phyloP scores from a whole-genome alignment of 2,888 invertebrate species.

The Phymatocera aterrima region DNA sequence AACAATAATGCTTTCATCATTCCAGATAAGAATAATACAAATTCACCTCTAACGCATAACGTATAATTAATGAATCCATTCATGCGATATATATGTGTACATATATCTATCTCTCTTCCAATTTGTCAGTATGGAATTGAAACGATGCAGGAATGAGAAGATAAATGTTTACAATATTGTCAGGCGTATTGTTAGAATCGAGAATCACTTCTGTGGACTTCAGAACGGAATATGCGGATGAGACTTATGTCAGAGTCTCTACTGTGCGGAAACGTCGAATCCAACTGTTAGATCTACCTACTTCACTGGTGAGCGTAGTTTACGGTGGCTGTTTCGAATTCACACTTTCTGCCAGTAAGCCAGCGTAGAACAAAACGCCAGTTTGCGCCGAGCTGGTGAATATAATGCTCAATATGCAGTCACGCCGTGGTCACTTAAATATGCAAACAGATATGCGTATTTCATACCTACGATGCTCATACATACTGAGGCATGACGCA shows the following conservation, averaged over 20 bases:
- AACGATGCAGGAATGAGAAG: too few species aligned
- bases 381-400: constrained; percentile 33
- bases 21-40: neutral
- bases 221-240: neutral
- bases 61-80: constrained; percentile 41
- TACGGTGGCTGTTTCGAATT: constrained; percentile 40
- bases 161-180: constrained; percentile 14
- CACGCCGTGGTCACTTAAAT: constrained; percentile 22
- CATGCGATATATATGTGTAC: constrained; percentile 55
- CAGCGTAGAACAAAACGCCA: neutral
- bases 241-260: constrained; percentile 14
- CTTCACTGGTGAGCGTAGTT: constrained; percentile 15
- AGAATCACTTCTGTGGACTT: neutral
- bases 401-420: constrained; percentile 42
- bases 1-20: neutral
- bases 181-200: constrained; percentile 2
- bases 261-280: neutral
- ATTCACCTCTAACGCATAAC: neutral
- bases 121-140: constrained; percentile 55
- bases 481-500: neutral
- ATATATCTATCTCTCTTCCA: constrained; percentile 55
- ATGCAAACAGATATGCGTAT: constrained; percentile 33
- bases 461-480: neutral
- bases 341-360: constrained; percentile 14
- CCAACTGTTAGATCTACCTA: constrained; percentile 1